A percentile compares a stretch with the other conserved stretches of the same genome.
These are phyloP conservation scores for Cosmopolites sordidus DNA, from an alignment of 2,888 invertebrate species.

Conservation along the genomic window DNA sequence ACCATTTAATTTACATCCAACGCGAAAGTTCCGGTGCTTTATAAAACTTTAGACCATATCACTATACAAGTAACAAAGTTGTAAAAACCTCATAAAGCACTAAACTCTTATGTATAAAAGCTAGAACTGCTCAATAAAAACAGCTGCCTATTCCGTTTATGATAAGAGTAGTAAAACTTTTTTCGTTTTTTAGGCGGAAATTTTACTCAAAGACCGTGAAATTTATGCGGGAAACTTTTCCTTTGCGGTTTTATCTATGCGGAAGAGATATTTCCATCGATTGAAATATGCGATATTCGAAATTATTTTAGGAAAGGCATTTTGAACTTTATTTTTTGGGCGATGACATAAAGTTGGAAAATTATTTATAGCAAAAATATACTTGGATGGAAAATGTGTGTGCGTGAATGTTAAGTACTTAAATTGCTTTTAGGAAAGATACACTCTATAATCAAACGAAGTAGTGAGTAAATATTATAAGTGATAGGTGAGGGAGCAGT, in stretches of 20 bases:
- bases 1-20: constrained; percentile 10
- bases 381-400: no score
- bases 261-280: not conserved
- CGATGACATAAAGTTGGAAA: no score
- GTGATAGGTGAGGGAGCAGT: no score
- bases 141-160: constrained; percentile 7
- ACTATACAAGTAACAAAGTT: constrained; percentile 10
- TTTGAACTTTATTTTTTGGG: no score
- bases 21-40: constrained; percentile 2
- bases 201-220: not conserved
- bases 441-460: no score
- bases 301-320: not conserved
- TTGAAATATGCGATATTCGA: not conserved
- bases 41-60: constrained; percentile 9
- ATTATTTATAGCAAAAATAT: no score
- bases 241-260: not conserved
- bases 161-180: not conserved
- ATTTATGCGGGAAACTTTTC: not conserved
- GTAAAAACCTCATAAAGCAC: constrained; percentile 9
- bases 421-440: no score
- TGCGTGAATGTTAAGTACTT: no score
- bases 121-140: constrained; percentile 4
- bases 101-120: constrained; percentile 11
- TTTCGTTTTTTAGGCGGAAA: constrained; percentile 1
- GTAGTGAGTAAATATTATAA: no score